A percentile compares a stretch with the other conserved stretches of the same genome.
Conservation (phyloP, 2,113 vertebrate species). For the Melanerpes aurifrons region DNA sequence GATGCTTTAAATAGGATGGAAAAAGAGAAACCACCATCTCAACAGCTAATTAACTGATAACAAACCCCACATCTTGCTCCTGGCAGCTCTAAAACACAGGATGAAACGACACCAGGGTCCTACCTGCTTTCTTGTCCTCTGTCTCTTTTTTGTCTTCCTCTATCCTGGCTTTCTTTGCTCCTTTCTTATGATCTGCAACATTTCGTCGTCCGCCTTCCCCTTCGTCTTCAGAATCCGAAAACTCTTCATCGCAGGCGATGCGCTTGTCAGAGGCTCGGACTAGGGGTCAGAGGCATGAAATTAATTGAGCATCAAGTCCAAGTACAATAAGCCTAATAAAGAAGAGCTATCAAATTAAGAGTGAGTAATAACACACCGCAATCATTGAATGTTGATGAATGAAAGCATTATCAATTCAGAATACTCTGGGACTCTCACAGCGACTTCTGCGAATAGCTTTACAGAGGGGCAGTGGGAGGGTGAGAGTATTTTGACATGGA, state of each 20-base stretch:
- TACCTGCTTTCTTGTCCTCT: constrained; percentile 91
- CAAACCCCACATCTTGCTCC: neutral
- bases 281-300: constrained; percentile 50
- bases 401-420: too few species aligned
- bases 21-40: neutral
- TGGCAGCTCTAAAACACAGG: neutral
- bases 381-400: neutral
- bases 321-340: neutral
- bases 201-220: constrained; percentile 92
- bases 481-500: neutral
- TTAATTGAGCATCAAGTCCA: neutral
- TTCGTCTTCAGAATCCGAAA: constrained; percentile 94
- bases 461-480: neutral
- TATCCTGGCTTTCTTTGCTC: constrained; percentile 85
- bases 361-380: neutral
- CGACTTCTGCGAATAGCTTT: neutral
- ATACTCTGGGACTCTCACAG: neutral
- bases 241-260: constrained; percentile 94
- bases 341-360: neutral
- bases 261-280: constrained; percentile 93
- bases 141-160: constrained; percentile 91
- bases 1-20: neutral
- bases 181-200: constrained; percentile 90
- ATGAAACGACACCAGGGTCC: neutral
- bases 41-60: neutral